Evolutionary conservation across 2,113 vertebrate genomes (phyloP).

Genomic region (Laterallus jamaicensis): DNA sequence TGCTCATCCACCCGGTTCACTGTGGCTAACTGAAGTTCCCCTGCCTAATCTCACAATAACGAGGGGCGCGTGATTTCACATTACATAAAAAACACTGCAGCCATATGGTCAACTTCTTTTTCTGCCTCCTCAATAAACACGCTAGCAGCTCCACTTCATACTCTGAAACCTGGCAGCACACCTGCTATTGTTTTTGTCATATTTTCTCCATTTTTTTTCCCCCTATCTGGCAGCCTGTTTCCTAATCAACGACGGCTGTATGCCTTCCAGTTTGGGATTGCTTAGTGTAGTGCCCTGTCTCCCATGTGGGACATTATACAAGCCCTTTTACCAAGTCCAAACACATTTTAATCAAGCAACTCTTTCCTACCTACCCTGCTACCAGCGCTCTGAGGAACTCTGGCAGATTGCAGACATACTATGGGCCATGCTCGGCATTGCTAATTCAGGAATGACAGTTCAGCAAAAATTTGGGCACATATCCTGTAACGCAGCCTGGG

Average conservation of each 20-base stretch:
- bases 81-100: background rate
- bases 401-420: background rate
- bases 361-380: background rate
- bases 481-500: rapidly evolving
- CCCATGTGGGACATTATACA: background rate
- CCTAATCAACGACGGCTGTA: background rate
- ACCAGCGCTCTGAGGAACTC: background rate
- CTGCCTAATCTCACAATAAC: background rate
- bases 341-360: background rate
- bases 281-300: background rate
- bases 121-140: background rate
- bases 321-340: background rate
- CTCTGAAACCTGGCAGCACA: background rate
- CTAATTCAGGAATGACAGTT: background rate
- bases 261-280: background rate
- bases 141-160: rapidly evolving
- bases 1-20: background rate
- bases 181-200: background rate
- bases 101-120: background rate
- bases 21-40: background rate
- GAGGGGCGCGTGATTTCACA: background rate
- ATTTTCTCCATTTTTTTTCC: background rate
- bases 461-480: background rate
- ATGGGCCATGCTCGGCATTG: rapidly evolving
- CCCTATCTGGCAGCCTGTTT: rapidly evolving